phyloP scores from a whole-genome alignment of 2,888 invertebrate species.

The Tridacna crocea region DNA sequence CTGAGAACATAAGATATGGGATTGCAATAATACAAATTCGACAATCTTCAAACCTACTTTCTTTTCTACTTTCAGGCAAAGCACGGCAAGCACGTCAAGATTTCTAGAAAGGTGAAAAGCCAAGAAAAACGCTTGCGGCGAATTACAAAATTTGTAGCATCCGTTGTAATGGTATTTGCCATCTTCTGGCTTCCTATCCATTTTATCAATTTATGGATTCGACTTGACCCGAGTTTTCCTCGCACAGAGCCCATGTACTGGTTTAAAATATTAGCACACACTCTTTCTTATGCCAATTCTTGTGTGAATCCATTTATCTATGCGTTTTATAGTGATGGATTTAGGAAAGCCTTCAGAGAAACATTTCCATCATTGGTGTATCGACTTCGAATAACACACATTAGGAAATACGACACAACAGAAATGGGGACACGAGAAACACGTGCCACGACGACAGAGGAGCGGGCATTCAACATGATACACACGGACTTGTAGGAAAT shows the following conservation, averaged over 20 bases:
- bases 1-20: not conserved
- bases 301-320: slow-evolving; percentile 82
- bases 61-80: slow-evolving; percentile 12
- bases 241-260: slow-evolving; percentile 63
- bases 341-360: slow-evolving; percentile 76
- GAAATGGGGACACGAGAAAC: slow-evolving; percentile 25
- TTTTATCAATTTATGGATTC: slow-evolving; percentile 71
- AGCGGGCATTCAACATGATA: slow-evolving; percentile 12
- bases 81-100: not conserved
- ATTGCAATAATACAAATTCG: not conserved
- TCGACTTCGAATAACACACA: slow-evolving; percentile 45
- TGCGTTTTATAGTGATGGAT: slow-evolving; percentile 80
- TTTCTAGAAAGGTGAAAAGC: slow-evolving; percentile 51
- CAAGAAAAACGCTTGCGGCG: slow-evolving; percentile 63
- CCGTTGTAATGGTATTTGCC: slow-evolving; percentile 79
- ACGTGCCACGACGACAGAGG: slow-evolving; percentile 12
- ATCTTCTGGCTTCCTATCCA: slow-evolving; percentile 81
- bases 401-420: slow-evolving; percentile 1
- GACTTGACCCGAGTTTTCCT: slow-evolving; percentile 70
- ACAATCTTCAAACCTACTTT: not conserved
- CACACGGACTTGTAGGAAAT: slow-evolving; percentile 7
- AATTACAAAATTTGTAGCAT: slow-evolving; percentile 79
- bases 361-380: slow-evolving; percentile 71
- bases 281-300: slow-evolving; percentile 79
- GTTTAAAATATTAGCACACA: slow-evolving; percentile 76